Evolutionary conservation across 2,113 vertebrate genomes (phyloP).

Genomic region (Colossoma macropomum): DNA sequence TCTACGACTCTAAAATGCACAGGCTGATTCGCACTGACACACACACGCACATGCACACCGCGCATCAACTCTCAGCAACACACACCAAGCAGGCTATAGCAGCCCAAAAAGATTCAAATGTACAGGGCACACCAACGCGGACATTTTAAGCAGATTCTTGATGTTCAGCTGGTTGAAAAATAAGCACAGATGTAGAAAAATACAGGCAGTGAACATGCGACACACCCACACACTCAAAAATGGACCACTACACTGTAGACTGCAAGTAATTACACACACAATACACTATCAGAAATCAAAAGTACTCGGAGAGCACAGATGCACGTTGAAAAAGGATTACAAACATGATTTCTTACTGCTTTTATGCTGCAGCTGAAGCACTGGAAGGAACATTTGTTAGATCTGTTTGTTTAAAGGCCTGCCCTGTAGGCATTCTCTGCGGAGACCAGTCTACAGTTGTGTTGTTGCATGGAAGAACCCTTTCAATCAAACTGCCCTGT

Average conservation of each 20-base stretch:
- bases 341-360: background rate
- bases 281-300: background rate
- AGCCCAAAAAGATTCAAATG: background rate
- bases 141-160: background rate
- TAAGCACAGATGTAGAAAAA: background rate
- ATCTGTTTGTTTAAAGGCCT: slow-evolving; percentile 22
- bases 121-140: background rate
- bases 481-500: background rate
- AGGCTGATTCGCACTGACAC: slow-evolving; percentile 43
- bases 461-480: background rate
- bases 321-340: background rate
- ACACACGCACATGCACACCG: background rate
- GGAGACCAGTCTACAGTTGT: slow-evolving; percentile 10
- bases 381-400: slow-evolving; percentile 5
- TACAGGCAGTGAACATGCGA: background rate
- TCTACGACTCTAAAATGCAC: slow-evolving; percentile 36
- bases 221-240: background rate
- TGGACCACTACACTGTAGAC: background rate
- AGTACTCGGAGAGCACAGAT: background rate
- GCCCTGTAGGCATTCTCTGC: slow-evolving; percentile 22
- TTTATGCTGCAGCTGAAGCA: slow-evolving; percentile 25
- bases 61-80: background rate
- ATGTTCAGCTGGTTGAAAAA: background rate
- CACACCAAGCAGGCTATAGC: background rate
- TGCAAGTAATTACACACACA: background rate